Conservation (phyloP, 2,113 vertebrate genomes). For the Sinocyclocheilus anophthalmus region DNA sequence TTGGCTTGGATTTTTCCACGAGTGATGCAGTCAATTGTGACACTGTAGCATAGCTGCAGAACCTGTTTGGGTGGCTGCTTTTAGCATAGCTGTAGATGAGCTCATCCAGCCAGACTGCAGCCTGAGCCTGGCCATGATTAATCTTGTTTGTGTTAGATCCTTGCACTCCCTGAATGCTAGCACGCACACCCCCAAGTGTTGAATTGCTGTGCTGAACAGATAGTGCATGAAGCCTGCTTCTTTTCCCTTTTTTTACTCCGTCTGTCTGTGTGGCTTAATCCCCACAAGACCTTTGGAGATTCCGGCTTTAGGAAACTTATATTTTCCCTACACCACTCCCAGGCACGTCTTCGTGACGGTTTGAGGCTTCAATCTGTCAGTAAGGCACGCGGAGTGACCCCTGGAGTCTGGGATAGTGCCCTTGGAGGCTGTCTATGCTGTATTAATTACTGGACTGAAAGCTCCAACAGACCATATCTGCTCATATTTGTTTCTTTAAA, state of each 20-base stretch:
- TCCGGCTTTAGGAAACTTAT: too few species aligned
- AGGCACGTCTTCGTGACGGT: too few species aligned
- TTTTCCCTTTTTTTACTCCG: neutral
- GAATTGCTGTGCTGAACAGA: slow-evolving; percentile 56
- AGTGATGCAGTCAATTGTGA: neutral
- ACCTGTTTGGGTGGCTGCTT: slow-evolving; percentile 50
- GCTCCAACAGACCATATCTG: neutral
- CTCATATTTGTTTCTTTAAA: neutral
- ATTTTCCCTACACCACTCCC: too few species aligned
- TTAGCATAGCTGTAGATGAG: slow-evolving; percentile 55
- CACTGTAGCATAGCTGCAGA: slow-evolving; percentile 34
- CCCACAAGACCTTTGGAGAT: slow-evolving; percentile 50
- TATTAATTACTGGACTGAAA: slow-evolving; percentile 20
- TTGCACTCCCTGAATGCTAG: slow-evolving; percentile 47
- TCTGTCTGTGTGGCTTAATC: slow-evolving; percentile 27
- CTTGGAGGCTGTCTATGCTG: neutral
- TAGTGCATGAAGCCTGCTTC: slow-evolving; percentile 53
- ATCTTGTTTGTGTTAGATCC: slow-evolving; percentile 66
- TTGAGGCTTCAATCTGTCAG: slow-evolving; percentile 22
- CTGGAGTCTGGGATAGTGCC: slow-evolving; percentile 22
- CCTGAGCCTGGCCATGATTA: slow-evolving; percentile 61
- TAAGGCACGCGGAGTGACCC: slow-evolving; percentile 3
- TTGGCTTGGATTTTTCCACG: neutral
- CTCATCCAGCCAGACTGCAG: slow-evolving; percentile 58
- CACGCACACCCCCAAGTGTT: slow-evolving; percentile 49